Conservation (phyloP, 2,888 invertebrate genomes). For the Iselma pallidipennis region DNA sequence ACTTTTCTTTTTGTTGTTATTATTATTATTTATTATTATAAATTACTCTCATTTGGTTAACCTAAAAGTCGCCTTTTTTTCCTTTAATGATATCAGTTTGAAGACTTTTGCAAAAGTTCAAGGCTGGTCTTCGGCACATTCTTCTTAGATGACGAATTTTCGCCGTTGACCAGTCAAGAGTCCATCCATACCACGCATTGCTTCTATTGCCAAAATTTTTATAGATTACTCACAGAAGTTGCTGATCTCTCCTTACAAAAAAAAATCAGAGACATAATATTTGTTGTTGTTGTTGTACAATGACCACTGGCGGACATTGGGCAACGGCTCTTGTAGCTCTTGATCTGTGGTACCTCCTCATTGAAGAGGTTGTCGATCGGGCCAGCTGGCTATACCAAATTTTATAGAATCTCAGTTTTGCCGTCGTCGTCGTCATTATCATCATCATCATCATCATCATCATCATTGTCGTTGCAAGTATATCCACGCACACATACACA, state of each 20-base stretch:
- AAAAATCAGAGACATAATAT: not conserved
- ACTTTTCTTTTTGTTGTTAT: not conserved
- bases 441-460: not conserved
- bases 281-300: not conserved
- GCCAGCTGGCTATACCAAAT: too few species aligned
- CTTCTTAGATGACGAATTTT: slow-evolving; percentile 29
- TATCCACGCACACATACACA: not conserved
- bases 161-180: not conserved
- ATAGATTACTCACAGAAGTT: not conserved
- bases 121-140: slow-evolving; percentile 31
- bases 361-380: not conserved
- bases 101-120: slow-evolving; percentile 22
- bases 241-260: not conserved
- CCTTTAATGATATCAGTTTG: too few species aligned
- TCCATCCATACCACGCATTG: not conserved
- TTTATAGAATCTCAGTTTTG: too few species aligned
- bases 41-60: too few species aligned
- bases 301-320: not conserved
- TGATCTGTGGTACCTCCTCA: too few species aligned
- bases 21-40: not conserved
- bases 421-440: not conserved
- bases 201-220: not conserved
- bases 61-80: too few species aligned
- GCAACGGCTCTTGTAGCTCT: not conserved
- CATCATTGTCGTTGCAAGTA: not conserved